These are phyloP conservation scores for Netta rufina DNA, from an alignment of 2,797 vertebrate species.

Conservation along the genomic window DNA sequence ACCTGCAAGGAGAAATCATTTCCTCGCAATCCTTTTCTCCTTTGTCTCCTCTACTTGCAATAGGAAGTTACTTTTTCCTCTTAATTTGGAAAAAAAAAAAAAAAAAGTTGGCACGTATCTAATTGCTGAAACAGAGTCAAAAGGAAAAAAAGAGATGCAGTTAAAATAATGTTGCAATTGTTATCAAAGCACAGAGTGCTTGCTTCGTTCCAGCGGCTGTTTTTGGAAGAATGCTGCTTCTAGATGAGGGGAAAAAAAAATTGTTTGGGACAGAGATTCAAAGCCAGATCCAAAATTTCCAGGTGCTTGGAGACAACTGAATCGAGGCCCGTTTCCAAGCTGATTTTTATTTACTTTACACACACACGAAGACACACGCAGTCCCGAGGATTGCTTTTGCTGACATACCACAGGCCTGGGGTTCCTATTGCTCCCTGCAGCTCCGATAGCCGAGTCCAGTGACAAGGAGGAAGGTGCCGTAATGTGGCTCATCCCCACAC, in stretches of 20 bases:
- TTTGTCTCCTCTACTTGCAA: not conserved
- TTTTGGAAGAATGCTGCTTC: conserved; percentile 54
- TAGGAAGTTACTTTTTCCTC: not conserved
- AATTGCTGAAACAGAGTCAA: not conserved
- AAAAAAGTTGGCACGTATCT: not conserved
- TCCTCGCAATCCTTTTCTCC: not conserved
- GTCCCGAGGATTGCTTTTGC: not conserved
- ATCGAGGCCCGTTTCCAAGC: conserved; percentile 18
- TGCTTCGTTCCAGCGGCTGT: conserved; percentile 12
- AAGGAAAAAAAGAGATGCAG: not conserved
- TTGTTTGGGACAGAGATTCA: conserved; percentile 48
- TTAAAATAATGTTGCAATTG: conserved; percentile 61
- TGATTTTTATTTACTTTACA: conserved; percentile 56
- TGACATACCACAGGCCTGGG: conserved; percentile 11
- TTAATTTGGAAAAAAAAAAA: not conserved
- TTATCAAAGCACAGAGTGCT: conserved; percentile 50
- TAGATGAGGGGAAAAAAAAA: not conserved
- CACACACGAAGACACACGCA: not conserved
- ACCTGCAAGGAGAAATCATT: not conserved
- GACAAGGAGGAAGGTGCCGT: not conserved
- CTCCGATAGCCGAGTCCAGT: not conserved
- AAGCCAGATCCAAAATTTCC: conserved; percentile 63
- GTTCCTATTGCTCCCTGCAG: not conserved
- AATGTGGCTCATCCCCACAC: not conserved
- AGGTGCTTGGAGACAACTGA: conserved; percentile 66